Evolutionary conservation across 2,113 vertebrate genomes (phyloP).

Genomic region (Aptenodytes patagonicus): DNA sequence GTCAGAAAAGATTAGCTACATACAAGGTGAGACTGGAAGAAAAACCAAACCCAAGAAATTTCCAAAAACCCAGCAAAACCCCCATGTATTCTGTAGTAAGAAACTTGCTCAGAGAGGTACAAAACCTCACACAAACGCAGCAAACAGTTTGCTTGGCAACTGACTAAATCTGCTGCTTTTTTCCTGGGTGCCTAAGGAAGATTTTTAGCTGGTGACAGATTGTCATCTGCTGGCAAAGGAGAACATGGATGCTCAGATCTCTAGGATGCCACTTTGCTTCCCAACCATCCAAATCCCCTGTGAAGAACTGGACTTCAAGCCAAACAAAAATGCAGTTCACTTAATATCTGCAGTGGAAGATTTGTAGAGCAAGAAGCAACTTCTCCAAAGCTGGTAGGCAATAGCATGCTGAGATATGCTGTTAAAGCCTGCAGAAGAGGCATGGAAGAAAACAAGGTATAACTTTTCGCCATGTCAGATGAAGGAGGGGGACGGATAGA

Average conservation of each 20-base stretch:
- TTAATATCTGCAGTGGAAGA: background rate
- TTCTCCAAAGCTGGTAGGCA: background rate
- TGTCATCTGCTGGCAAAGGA: background rate
- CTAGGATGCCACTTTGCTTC: background rate
- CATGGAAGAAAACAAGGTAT: background rate
- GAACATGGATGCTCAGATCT: background rate
- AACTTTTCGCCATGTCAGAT: background rate
- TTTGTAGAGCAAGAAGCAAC: background rate
- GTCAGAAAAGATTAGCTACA: background rate
- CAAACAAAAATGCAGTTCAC: background rate
- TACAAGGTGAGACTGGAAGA: background rate
- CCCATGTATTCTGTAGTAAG: background rate
- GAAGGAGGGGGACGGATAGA: background rate
- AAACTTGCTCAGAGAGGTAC: background rate
- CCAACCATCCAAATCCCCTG: background rate
- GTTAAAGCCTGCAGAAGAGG: background rate
- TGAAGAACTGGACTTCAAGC: background rate
- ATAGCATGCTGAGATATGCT: fast-evolving
- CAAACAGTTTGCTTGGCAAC: background rate
- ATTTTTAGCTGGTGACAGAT: background rate
- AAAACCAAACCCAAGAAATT: background rate
- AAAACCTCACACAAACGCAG: background rate
- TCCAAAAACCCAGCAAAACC: background rate
- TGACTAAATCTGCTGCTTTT: background rate
- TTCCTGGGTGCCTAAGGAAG: background rate